A percentile compares a stretch with the other conserved stretches of the same genome.
phyloP scores from a whole-genome alignment of 2,888 invertebrate genomes.

The Pristionchus mayeri region DNA sequence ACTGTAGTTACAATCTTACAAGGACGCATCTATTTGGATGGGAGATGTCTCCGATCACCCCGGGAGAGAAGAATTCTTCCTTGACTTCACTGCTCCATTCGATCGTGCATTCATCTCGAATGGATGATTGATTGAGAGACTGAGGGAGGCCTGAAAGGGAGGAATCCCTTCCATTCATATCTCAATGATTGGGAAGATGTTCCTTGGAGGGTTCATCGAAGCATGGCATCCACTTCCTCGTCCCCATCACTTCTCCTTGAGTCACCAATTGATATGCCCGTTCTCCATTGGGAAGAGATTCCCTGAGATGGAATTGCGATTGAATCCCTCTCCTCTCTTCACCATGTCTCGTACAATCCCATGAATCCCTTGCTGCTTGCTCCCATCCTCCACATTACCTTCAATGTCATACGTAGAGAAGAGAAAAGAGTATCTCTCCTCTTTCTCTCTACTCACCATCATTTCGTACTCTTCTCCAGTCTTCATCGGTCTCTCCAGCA shows the following conservation, averaged over 20 bases:
- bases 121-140: background rate
- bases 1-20: background rate
- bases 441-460: background rate
- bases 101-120: background rate
- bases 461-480: background rate
- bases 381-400: background rate
- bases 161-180: background rate
- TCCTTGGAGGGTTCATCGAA: constrained; percentile 2
- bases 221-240: constrained; percentile 9
- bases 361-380: background rate
- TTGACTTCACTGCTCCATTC: background rate
- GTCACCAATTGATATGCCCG: background rate
- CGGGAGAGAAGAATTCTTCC: background rate
- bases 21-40: background rate
- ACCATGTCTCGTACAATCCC: constrained; percentile 19
- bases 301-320: background rate
- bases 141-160: background rate
- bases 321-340: background rate
- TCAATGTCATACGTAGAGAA: background rate
- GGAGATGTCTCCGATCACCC: background rate
- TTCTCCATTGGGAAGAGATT: background rate
- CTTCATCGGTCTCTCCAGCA: background rate
- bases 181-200: too few species aligned
- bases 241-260: constrained; percentile 3
- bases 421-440: background rate